Base-by-base conservation (phyloP, 2,797 vertebrate genomes). In the Enteromius thamalakanensis region DNA sequence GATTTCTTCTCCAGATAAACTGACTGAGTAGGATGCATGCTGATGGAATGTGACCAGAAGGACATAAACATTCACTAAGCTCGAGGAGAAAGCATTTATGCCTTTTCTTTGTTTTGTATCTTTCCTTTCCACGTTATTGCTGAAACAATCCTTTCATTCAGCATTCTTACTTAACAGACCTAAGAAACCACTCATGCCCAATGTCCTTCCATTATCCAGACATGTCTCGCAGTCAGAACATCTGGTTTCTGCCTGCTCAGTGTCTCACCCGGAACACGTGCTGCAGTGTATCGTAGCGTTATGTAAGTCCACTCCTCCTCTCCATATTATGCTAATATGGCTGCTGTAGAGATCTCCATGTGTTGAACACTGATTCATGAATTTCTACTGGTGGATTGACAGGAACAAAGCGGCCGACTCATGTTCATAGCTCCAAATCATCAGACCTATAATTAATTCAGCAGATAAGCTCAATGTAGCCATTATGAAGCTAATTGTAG, bases 281-380 rank as follows among this genome's bases (percentile, higher is more conserved):
- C 58, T 23, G 55, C 45, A 34, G 72, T 76, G 34, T 79, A 34
- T 45, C 2, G 14, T 23, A 49, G 77, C 15, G 69, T 87, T 87
- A 87, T 84, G 75, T 84, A 87, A 87, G 60, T 53, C 70, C 68
- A 51, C 60, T 79, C 62, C 70, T 71, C 74, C 85, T 81, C 71
- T 55, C 32, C 32, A 84, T 51, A 37, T 34, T 37, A 71, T 40
- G 58, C 45, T 65, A 47, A 32, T 60, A 19, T 26, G 32, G 12
- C 37, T 23, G 34, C 51, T 80, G 42, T 29, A 8, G n/a, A 14
- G 79, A 29, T 83, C 4, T 34, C 2, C 26, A 53, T 82, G 71
- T 76, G 71, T 53, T 83, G 6, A 3, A 40, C 47, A 82, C 17
- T 67, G 70, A 82, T 69, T 77, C 81, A 77, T 83, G 37, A 26